Conservation (phyloP, 2,888 invertebrate species). For the Callyntrura guangdongensis region DNA sequence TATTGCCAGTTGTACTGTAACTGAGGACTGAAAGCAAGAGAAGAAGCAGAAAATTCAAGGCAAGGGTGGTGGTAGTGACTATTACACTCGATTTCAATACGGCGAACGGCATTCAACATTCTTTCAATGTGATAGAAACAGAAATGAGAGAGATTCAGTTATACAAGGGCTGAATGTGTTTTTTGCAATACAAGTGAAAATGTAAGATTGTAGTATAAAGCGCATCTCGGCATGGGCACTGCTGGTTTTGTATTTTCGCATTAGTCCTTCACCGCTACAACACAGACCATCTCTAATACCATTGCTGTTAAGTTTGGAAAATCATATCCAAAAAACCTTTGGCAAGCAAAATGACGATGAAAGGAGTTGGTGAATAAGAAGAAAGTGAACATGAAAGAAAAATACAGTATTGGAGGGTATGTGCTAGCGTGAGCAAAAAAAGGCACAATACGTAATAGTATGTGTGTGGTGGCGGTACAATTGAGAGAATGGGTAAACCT, state of each 20-base stretch:
- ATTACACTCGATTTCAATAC: constrained; percentile 34
- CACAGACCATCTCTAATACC: constrained; percentile 30
- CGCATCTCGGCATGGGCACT: constrained; percentile 81
- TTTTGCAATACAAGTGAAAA: constrained; percentile 43
- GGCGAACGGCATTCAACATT: constrained; percentile 7
- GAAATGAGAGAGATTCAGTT: neutral
- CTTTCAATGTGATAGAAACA: constrained; percentile 22
- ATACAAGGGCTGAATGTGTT: constrained; percentile 1
- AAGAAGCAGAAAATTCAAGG: neutral
- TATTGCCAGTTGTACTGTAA: neutral
- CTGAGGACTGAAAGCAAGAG: neutral
- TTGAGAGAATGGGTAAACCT: constrained; percentile 64
- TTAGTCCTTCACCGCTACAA: constrained; percentile 44
- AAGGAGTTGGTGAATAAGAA: constrained; percentile 59
- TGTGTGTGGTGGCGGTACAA: constrained; percentile 34
- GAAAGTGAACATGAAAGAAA: constrained; percentile 23
- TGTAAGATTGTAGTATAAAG: constrained; percentile 46
- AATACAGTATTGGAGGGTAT: constrained; percentile 29
- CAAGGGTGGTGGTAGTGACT: constrained; percentile 2
- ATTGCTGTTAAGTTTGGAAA: constrained; percentile 40
- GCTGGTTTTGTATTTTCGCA: constrained; percentile 49
- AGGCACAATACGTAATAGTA: constrained; percentile 28
- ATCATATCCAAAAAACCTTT: constrained; percentile 65
- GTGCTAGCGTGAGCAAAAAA: constrained; percentile 44
- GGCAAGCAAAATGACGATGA: constrained; percentile 64